These are phyloP conservation scores for Lophotriccus pileatus DNA, from an alignment of 2,797 vertebrate genomes.

Conservation along the genomic window DNA sequence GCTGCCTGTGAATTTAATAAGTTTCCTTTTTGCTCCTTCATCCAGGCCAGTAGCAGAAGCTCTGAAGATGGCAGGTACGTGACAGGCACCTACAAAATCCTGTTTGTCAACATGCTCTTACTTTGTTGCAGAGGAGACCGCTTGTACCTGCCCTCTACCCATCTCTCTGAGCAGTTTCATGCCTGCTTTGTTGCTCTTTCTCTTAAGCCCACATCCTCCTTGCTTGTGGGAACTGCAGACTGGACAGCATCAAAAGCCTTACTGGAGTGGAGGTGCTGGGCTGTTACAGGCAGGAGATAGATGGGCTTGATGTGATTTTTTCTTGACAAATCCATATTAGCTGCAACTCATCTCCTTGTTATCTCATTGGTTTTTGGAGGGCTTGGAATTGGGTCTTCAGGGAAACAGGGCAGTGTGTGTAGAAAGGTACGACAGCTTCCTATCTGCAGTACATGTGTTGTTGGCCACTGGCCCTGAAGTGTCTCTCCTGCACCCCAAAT, in stretches of 20 bases:
- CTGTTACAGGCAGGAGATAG: neutral
- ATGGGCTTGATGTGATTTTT: slow-evolving; percentile 38
- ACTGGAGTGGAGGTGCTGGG: neutral
- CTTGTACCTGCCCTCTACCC: neutral
- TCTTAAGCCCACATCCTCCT: neutral
- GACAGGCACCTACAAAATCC: neutral
- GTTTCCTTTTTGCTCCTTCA: neutral
- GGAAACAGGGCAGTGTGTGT: neutral
- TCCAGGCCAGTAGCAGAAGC: neutral
- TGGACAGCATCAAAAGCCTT: neutral
- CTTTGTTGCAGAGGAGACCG: neutral
- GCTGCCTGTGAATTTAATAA: neutral
- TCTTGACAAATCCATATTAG: slow-evolving; percentile 50
- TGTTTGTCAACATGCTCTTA: neutral
- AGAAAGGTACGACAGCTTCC: neutral
- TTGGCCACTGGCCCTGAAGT: neutral
- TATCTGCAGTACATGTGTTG: accelerated
- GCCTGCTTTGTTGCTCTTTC: neutral
- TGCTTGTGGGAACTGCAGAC: neutral
- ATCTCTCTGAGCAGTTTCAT: neutral
- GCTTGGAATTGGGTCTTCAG: neutral
- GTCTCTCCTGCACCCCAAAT: neutral
- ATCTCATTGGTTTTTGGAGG: slow-evolving; percentile 39
- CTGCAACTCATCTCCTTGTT: slow-evolving; percentile 63
- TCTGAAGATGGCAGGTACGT: neutral